Evolutionary conservation across 2,797 vertebrate genomes (phyloP).

Genomic region (Scleropages formosus): DNA sequence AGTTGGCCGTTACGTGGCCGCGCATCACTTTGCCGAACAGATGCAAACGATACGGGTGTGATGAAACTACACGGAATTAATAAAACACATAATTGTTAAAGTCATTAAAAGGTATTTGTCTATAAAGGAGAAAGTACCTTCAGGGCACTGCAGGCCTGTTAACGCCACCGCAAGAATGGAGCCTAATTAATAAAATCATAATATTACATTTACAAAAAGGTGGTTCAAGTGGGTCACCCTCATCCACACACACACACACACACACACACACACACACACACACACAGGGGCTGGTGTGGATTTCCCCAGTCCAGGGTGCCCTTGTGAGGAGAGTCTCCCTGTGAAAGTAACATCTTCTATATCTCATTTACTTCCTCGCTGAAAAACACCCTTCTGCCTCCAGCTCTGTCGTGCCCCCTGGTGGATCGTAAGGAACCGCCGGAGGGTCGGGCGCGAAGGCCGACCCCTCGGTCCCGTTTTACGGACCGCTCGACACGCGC

Average conservation of each 20-base stretch:
- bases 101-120: not conserved
- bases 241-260: too few species aligned
- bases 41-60: not conserved
- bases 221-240: too few species aligned
- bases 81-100: slow-evolving; percentile 16
- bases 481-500: not conserved
- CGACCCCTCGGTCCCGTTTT: not conserved
- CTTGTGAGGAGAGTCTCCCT: not conserved
- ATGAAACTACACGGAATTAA: not conserved
- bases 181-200: too few species aligned
- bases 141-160: too few species aligned
- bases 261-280: too few species aligned
- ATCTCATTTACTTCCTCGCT: not conserved
- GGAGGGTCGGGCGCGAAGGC: not conserved
- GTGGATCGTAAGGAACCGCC: not conserved
- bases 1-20: too few species aligned
- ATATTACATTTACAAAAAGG: too few species aligned
- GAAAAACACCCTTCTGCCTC: not conserved
- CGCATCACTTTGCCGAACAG: not conserved
- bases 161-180: too few species aligned
- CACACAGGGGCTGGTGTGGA: too few species aligned
- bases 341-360: not conserved
- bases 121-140: not conserved
- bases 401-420: slow-evolving; percentile 25
- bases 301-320: too few species aligned